phyloP scores from a whole-genome alignment of 2,888 invertebrate species.

The Calameuta idolon region DNA sequence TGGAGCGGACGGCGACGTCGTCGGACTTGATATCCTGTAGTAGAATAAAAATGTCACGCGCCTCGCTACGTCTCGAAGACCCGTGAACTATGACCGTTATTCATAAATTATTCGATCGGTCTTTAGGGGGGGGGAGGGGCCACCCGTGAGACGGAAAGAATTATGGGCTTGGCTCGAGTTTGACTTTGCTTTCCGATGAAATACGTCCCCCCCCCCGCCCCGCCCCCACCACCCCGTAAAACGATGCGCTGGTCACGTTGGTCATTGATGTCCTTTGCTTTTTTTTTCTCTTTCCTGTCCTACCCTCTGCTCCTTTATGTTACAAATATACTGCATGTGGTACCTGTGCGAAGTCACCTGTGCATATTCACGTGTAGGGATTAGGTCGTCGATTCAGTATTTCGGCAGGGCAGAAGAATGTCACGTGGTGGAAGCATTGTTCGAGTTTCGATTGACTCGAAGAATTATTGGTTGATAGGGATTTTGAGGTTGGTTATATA shows the following conservation, averaged over 20 bases:
- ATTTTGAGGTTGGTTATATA: background rate
- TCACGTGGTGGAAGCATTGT: background rate
- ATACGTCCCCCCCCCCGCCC: too few relatives aligned
- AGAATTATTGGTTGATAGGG: background rate
- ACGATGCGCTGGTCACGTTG: background rate
- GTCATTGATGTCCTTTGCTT: background rate
- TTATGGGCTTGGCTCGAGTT: background rate
- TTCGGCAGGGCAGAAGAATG: background rate
- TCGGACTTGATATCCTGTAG: background rate
- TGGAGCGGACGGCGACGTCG: background rate
- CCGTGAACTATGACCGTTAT: slow-evolving; percentile 4
- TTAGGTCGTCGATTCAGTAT: background rate
- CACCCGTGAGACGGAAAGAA: background rate
- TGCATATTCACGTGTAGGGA: background rate
- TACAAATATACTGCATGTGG: background rate
- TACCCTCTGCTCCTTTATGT: background rate
- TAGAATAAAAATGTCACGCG: background rate
- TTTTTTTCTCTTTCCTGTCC: too few relatives aligned
- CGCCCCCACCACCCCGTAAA: too few relatives aligned
- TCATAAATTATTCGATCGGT: slow-evolving; percentile 1
- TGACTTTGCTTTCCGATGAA: background rate
- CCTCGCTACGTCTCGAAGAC: background rate
- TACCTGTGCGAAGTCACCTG: background rate
- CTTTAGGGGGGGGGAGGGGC: background rate
- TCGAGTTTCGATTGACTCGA: background rate